Conservation (phyloP, 1,140 invertebrate species). For the Caenorhabditis elegans region DNA sequence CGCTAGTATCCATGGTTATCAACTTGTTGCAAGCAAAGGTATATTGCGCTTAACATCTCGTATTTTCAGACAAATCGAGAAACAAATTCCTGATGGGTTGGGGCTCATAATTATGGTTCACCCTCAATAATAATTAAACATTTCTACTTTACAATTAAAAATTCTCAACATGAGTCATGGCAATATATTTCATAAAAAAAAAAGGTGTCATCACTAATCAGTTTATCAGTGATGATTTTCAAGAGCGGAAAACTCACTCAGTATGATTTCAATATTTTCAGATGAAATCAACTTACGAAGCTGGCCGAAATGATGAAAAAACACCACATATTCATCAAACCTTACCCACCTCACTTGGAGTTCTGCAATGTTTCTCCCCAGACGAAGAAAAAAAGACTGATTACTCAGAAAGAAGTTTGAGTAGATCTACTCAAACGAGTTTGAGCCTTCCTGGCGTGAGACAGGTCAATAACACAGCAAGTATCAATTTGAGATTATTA, state of each 20-base stretch:
- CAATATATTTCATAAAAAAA: too few species aligned
- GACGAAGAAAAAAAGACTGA: slow-evolving; percentile 28
- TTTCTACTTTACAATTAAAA: too few species aligned
- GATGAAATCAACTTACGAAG: slow-evolving; percentile 51
- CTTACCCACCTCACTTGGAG: neutral
- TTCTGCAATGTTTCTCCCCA: neutral
- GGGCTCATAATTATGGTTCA: too few species aligned
- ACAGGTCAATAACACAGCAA: neutral
- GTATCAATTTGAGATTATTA: neutral
- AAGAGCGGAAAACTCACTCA: too few species aligned
- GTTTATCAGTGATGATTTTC: too few species aligned
- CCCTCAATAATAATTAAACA: too few species aligned
- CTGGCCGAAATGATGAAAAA: slow-evolving; percentile 38
- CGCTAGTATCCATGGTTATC: slow-evolving; percentile 52
- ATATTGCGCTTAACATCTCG: too few species aligned
- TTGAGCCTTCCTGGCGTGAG: slow-evolving; percentile 44
- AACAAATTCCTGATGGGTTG: too few species aligned
- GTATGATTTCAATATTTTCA: neutral
- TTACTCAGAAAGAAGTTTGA: slow-evolving; percentile 33
- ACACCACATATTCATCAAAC: neutral
- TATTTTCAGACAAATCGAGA: too few species aligned
- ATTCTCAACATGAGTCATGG: too few species aligned
- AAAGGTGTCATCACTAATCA: too few species aligned
- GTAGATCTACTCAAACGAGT: slow-evolving; percentile 47
- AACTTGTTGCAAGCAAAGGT: slow-evolving; percentile 44